These are phyloP conservation scores for Pantala flavescens DNA, from an alignment of 1,140 invertebrate species.

Conservation along the genomic window DNA sequence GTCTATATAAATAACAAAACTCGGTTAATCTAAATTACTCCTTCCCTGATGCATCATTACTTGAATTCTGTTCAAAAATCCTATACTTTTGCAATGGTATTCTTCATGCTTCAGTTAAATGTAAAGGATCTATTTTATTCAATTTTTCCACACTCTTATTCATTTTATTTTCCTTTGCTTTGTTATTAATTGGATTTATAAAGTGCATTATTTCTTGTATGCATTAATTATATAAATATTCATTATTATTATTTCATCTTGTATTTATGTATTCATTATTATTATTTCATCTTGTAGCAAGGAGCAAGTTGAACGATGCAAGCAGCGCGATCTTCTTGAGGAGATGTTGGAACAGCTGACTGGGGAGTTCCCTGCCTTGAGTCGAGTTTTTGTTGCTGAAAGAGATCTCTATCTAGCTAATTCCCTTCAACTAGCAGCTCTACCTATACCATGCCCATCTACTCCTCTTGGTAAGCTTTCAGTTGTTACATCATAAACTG, in stretches of 20 bases:
- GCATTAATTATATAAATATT: no score
- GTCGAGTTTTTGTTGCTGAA: slow-evolving; percentile 86
- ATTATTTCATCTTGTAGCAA: slow-evolving; percentile 39
- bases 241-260: slow-evolving; percentile 15
- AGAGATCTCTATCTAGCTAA: slow-evolving; percentile 83
- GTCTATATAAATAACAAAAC: no score
- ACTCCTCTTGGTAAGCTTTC: slow-evolving; percentile 16
- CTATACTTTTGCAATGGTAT: no score
- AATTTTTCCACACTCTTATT: no score
- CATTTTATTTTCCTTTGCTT: slow-evolving; percentile 14
- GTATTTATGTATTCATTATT: not conserved
- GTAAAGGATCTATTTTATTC: no score
- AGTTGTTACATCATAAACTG: not conserved
- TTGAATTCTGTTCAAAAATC: no score
- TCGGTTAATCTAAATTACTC: no score
- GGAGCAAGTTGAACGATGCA: slow-evolving; percentile 89
- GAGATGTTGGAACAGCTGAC: slow-evolving; percentile 84
- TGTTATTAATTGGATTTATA: slow-evolving; percentile 13
- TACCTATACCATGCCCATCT: slow-evolving; percentile 30
- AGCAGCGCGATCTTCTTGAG: slow-evolving; percentile 81
- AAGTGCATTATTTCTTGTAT: slow-evolving; percentile 17
- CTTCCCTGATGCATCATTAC: no score
- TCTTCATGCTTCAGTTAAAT: no score
- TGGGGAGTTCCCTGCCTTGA: slow-evolving; percentile 81
- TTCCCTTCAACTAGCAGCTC: slow-evolving; percentile 68